Evolutionary conservation across 1,140 invertebrate species (phyloP).

Genomic region (Lasioglossum baleicum): DNA sequence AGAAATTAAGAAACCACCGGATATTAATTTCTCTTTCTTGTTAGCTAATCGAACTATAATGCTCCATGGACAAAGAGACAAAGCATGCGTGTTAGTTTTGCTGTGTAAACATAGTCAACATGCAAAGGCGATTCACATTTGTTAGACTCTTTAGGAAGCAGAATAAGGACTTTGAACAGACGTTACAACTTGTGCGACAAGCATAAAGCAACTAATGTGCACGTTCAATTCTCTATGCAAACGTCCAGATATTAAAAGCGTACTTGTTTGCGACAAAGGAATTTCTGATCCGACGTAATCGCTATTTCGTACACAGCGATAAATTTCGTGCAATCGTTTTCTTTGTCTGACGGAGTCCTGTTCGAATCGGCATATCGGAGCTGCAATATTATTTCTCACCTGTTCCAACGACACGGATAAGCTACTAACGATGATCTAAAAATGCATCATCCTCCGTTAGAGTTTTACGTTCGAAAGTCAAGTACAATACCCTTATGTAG

Average conservation of each 20-base stretch:
- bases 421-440: constrained; percentile 20
- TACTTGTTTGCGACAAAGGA: background rate
- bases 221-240: background rate
- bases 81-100: background rate
- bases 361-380: background rate
- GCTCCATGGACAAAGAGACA: background rate
- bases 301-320: background rate
- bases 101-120: background rate
- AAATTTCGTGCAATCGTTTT: background rate
- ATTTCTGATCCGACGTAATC: background rate
- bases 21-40: background rate
- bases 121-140: background rate
- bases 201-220: background rate
- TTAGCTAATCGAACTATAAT: background rate
- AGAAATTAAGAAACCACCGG: background rate
- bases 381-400: constrained; percentile 36
- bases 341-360: background rate
- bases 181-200: background rate
- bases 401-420: constrained; percentile 46
- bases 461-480: constrained; percentile 42
- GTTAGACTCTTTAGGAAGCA: background rate
- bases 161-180: background rate
- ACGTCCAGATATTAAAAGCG: background rate
- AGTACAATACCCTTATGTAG: constrained; percentile 44
- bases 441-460: constrained; percentile 22